phyloP scores from a whole-genome alignment of 2,888 invertebrate species.

The Magallana nippona region DNA sequence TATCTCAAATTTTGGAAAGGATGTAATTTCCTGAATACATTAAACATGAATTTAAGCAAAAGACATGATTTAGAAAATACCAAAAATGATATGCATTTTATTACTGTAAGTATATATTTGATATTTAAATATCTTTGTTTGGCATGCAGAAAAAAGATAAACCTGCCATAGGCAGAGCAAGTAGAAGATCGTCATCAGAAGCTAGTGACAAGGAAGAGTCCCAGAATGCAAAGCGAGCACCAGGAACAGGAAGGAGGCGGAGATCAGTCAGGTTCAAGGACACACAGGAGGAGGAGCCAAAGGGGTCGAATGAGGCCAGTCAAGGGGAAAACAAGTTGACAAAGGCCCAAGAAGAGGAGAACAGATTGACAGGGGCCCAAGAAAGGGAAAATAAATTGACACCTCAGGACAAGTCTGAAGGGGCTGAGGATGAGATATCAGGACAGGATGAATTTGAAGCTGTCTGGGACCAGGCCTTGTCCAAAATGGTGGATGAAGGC shows the following conservation, averaged over 20 bases:
- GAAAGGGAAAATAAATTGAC: background rate
- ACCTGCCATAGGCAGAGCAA: background rate
- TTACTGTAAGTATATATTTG: no score
- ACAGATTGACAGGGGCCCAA: background rate
- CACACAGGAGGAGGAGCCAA: background rate
- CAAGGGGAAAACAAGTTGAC: no score
- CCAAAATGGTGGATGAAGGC: slow-evolving; percentile 21
- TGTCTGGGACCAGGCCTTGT: slow-evolving; percentile 8
- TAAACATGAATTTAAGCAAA: no score
- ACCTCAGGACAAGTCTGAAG: background rate
- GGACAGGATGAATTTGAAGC: slow-evolving; percentile 13
- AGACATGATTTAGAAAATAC: no score
- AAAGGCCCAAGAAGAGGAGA: background rate
- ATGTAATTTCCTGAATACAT: no score
- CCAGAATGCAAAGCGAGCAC: slow-evolving; percentile 19
- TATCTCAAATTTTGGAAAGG: no score
- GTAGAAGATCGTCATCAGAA: slow-evolving; percentile 12
- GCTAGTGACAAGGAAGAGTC: background rate
- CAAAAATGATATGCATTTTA: no score
- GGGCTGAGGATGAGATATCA: background rate
- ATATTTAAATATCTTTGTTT: background rate
- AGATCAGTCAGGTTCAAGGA: slow-evolving; percentile 20
- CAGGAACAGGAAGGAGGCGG: background rate
- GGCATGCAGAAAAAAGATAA: background rate
- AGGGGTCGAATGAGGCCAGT: background rate